Evolutionary conservation across 30 jellyfish, hydroid and myxozoan genomes (phyloP).

Genomic region (Phacellophora camtschatica): DNA sequence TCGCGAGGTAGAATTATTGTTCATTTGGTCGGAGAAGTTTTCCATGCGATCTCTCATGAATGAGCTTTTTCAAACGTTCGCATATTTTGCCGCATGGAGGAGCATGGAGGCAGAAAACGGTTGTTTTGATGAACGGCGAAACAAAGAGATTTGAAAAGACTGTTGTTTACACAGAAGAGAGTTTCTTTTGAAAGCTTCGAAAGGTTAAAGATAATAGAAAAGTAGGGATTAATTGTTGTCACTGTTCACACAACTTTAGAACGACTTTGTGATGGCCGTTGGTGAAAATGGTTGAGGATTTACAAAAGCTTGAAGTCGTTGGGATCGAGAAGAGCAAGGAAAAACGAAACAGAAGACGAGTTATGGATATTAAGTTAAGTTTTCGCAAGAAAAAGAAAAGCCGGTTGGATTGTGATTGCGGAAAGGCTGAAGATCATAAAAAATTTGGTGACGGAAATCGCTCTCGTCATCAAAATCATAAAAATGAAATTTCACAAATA

Average conservation of each 20-base stretch:
- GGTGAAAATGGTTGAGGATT: neutral
- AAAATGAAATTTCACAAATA: neutral
- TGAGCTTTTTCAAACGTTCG: too few species aligned
- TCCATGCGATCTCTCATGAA: too few species aligned
- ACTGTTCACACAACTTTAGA: too few species aligned
- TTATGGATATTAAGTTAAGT: conserved; percentile 45
- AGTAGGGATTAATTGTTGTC: conserved; percentile 52
- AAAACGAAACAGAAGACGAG: conserved; percentile 17
- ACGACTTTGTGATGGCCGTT: neutral
- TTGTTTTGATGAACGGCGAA: neutral
- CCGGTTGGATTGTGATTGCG: conserved; percentile 31
- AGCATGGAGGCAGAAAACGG: too few species aligned
- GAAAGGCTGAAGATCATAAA: neutral
- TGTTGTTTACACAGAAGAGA: conserved; percentile 9
- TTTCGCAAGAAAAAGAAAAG: conserved; percentile 56
- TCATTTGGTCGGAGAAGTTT: too few species aligned
- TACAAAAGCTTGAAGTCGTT: neutral
- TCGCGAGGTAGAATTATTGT: too few species aligned
- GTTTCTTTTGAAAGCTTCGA: neutral
- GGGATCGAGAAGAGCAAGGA: neutral
- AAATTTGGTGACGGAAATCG: neutral
- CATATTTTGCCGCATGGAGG: too few species aligned
- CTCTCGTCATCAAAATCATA: neutral
- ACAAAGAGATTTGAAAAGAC: conserved; percentile 12
- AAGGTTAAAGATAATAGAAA: conserved; percentile 8